These are phyloP conservation scores for Sebastes hopkinsi DNA, from an alignment of 2,797 vertebrate species.

Conservation along the genomic window DNA sequence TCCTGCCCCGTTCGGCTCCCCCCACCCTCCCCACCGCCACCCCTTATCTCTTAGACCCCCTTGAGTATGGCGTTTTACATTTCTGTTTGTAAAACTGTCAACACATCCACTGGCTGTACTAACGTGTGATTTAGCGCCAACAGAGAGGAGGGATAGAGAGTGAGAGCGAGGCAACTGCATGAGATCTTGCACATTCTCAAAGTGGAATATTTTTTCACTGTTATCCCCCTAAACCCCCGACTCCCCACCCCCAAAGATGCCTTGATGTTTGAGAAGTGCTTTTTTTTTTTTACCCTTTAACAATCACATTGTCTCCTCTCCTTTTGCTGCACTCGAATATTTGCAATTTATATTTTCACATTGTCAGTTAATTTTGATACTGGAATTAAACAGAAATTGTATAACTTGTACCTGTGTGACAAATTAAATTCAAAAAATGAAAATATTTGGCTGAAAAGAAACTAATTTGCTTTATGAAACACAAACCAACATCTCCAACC, in stretches of 20 bases:
- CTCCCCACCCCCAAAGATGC: slow-evolving; percentile 46
- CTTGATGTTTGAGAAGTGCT: slow-evolving; percentile 23
- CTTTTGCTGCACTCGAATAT: background rate
- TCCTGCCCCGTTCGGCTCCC: slow-evolving; percentile 63
- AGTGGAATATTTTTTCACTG: slow-evolving; percentile 75
- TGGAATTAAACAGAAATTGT: background rate
- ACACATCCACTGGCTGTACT: slow-evolving; percentile 85
- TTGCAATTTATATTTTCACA: background rate
- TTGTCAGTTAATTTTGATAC: background rate
- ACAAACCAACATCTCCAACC: background rate
- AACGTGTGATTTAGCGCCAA: slow-evolving; percentile 86
- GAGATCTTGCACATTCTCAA: slow-evolving; percentile 84
- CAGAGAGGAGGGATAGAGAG: slow-evolving; percentile 82
- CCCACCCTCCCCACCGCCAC: slow-evolving; percentile 1
- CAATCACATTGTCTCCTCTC: background rate
- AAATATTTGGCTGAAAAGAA: background rate
- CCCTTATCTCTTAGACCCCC: slow-evolving; percentile 77
- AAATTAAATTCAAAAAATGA: background rate
- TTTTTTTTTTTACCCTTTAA: slow-evolving; percentile 1
- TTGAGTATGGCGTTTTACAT: slow-evolving; percentile 83
- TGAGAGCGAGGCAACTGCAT: slow-evolving; percentile 82
- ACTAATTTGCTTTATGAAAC: background rate
- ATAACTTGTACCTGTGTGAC: background rate
- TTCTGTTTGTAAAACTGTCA: slow-evolving; percentile 87
- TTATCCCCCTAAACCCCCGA: slow-evolving; percentile 39